These are phyloP conservation scores for Masnerella sp. DNA, from an alignment of 2,888 invertebrate genomes.

Conservation along the genomic window DNA sequence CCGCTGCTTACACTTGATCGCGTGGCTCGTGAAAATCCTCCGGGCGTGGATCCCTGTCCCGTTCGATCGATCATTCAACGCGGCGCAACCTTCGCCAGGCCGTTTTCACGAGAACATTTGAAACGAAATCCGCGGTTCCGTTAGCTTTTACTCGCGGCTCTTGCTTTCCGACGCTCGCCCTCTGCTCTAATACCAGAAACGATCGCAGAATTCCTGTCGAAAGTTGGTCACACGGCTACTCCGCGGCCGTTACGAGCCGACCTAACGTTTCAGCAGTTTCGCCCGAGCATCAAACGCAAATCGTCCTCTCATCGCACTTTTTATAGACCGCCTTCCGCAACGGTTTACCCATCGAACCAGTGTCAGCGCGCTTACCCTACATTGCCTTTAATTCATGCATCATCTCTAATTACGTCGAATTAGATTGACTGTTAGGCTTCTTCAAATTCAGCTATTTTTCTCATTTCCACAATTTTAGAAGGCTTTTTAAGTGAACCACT, in stretches of 20 bases:
- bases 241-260: constrained; percentile 25
- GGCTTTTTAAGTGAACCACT: too few species aligned
- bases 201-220: constrained; percentile 29
- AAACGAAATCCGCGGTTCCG: constrained; percentile 51
- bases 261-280: constrained; percentile 41
- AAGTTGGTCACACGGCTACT: constrained; percentile 48
- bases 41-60: constrained; percentile 65
- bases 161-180: constrained; percentile 56
- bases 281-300: constrained; percentile 29
- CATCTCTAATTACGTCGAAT: too few species aligned
- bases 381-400: too few species aligned
- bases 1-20: constrained; percentile 53
- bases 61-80: constrained; percentile 59
- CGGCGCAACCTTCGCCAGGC: constrained; percentile 53
- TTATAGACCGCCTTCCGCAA: background rate
- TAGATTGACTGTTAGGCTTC: too few species aligned
- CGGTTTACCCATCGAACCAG: too few species aligned
- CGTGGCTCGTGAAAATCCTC: constrained; percentile 66
- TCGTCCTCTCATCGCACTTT: constrained; percentile 8
- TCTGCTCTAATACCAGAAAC: constrained; percentile 48
- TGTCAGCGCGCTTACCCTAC: too few species aligned
- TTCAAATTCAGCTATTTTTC: too few species aligned
- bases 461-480: too few species aligned
- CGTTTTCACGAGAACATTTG: constrained; percentile 55
- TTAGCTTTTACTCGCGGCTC: constrained; percentile 58